Conservation (phyloP, 2,113 vertebrate species). For the Perca schrenkii region DNA sequence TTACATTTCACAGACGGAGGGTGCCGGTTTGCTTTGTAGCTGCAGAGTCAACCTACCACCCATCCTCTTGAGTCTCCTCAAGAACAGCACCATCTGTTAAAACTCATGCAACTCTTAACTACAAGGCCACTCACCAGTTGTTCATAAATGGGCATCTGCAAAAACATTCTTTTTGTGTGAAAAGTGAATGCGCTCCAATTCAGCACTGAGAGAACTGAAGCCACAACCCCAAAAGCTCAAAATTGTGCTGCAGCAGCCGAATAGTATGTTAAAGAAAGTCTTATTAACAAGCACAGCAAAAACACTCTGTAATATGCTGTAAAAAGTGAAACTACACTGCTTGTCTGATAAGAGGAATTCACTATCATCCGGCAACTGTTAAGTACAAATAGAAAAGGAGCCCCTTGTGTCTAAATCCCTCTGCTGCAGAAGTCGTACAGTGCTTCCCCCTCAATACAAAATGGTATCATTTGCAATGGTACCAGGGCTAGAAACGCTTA, state of each 20-base stretch:
- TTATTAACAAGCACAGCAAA: neutral
- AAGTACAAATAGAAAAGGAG: constrained; percentile 22
- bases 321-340: constrained; percentile 8
- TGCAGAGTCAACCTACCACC: constrained; percentile 11
- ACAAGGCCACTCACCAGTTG: neutral
- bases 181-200: neutral
- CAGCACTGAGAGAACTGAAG: neutral
- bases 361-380: constrained; percentile 4
- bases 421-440: constrained; percentile 7
- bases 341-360: constrained; percentile 1
- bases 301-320: constrained; percentile 18
- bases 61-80: constrained; percentile 22
- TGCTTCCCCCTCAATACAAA: constrained; percentile 10
- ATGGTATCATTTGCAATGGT: neutral
- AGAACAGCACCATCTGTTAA: constrained; percentile 44
- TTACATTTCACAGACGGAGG: constrained; percentile 37
- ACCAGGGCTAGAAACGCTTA: constrained; percentile 4
- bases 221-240: neutral
- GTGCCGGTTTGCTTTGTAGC: constrained; percentile 47
- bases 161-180: neutral
- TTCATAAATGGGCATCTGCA: constrained; percentile 15
- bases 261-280: neutral
- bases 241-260: constrained; percentile 40
- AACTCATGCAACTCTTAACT: constrained; percentile 2
- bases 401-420: constrained; percentile 1